Evolutionary conservation across 2,113 vertebrate species (phyloP).

Genomic region (Ptychochromis oligacanthus): DNA sequence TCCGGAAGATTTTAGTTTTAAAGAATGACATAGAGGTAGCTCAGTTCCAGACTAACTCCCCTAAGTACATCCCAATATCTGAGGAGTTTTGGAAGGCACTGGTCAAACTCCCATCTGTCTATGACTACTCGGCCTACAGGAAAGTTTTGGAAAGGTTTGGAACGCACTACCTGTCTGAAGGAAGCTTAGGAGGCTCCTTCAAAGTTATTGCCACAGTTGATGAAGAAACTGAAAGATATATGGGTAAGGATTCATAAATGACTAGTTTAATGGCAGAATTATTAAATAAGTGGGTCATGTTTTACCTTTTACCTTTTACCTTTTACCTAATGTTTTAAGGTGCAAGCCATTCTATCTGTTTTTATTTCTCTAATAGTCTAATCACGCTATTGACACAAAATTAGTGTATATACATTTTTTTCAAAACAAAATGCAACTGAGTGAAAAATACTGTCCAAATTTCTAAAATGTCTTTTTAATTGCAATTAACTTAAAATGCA

Average conservation of each 20-base stretch:
- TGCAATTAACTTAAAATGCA: background rate
- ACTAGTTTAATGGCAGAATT: background rate
- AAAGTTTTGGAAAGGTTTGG: conserved; percentile 84
- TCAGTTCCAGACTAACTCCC: conserved; percentile 86
- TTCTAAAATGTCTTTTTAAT: background rate
- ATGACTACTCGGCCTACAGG: conserved; percentile 83
- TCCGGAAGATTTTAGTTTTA: conserved; percentile 80
- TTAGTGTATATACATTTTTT: no score
- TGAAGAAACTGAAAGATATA: conserved; percentile 57
- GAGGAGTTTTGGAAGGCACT: conserved; percentile 89
- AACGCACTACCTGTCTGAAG: conserved; percentile 88
- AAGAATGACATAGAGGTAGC: conserved; percentile 87
- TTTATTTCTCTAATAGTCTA: background rate
- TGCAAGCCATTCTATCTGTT: background rate
- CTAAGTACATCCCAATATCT: conserved; percentile 83
- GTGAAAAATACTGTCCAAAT: background rate
- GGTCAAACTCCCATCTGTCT: conserved; percentile 81
- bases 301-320: background rate
- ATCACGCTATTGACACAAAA: no score
- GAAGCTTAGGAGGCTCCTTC: conserved; percentile 87
- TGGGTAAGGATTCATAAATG: conserved; percentile 64
- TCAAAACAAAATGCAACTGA: background rate
- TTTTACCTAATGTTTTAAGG: background rate
- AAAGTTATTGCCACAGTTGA: conserved; percentile 78
- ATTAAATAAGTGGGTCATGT: background rate